Evolutionary conservation across 2,888 invertebrate species (phyloP).

Genomic region (Trissolcus japonicus): DNA sequence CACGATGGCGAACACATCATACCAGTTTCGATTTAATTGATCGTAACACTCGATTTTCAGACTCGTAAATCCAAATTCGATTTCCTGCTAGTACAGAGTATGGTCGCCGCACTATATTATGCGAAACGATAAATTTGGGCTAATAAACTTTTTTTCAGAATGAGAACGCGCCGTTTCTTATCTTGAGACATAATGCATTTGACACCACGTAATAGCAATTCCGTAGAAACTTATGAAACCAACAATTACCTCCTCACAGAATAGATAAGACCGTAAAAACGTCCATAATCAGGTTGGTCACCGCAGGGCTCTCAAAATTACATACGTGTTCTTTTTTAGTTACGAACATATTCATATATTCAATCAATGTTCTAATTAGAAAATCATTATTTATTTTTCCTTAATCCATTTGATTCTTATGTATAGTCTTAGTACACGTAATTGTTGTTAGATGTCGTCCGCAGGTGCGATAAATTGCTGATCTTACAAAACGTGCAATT

Average conservation of each 20-base stretch:
- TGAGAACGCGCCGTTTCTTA: conserved; percentile 53
- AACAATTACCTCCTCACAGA: conserved; percentile 55
- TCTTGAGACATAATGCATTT: conserved; percentile 56
- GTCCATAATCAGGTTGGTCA: conserved; percentile 54
- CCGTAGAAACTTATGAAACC: conserved; percentile 56
- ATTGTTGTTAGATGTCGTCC: conserved; percentile 29
- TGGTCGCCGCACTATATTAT: conserved; percentile 18
- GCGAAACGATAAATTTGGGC: conserved; percentile 52
- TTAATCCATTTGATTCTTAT: neutral
- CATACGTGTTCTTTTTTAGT: conserved; percentile 13
- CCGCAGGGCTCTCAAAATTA: conserved; percentile 54
- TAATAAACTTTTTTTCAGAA: conserved; percentile 54
- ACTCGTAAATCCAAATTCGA: conserved; percentile 34
- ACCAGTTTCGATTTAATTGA: neutral
- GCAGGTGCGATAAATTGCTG: conserved; percentile 44
- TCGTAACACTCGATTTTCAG: conserved; percentile 15
- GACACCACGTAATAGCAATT: conserved; percentile 59
- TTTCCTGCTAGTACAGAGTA: conserved; percentile 23
- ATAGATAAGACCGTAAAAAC: conserved; percentile 57
- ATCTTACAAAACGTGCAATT: conserved; percentile 33
- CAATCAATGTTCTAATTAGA: no score
- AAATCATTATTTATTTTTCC: neutral
- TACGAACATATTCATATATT: neutral
- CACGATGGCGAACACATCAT: neutral
- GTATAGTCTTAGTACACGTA: neutral